Base-by-base conservation (phyloP, 2,888 invertebrate species). In the Alentia gelatinosa region DNA sequence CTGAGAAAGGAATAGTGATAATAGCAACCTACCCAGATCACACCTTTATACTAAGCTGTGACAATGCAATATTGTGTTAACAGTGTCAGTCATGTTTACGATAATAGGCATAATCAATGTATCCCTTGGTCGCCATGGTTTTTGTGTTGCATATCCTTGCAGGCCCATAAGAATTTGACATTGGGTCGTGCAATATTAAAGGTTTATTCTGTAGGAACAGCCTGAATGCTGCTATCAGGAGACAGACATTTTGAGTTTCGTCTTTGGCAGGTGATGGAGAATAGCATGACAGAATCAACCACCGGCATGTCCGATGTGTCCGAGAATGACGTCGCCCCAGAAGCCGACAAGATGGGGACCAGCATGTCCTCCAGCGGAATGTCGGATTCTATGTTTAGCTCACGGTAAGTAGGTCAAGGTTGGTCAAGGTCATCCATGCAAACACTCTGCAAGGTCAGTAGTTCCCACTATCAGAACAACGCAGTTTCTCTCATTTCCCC, bases 231-330 rank as follows among this genome's bases (percentile, higher is more conserved):
- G 15, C 15, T 50, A 50, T 50, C 15, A 23, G 15, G 56, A 23
- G 15, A 23, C 56, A 19, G 23, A 35, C 19, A 19, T 56, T 56
- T 12, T n/a, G n/a, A 9, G 3, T 56, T 56, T 12, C 74, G 1
- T 74, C 30, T 86, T 7, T 47, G n/a, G 23, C 89, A 91, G 91
- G n/a, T 74, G 89, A 90, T 91, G 91, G 91, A 91, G 68, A 74
- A 42, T 37, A 90, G 91, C 35, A 56, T 91, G 90, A 91, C 91
- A 23, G 91, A 91, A 35, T 86, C 90, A 19, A 63, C 63, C 9
- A 89, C 56, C 63, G 89, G 89, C 12, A 63, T 89, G 89, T 89
- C 89, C 33, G 89, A 89, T 42, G 26, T 89, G 12, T 89, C 68
- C 19, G 89, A 89, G 68, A 39, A 39, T 40, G 89, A 40, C 33